A percentile compares a stretch with the other conserved stretches of the same genome.
These are phyloP conservation scores for Pectinophora gossypiella DNA, from an alignment of 1,140 invertebrate species.

Conservation along the genomic window DNA sequence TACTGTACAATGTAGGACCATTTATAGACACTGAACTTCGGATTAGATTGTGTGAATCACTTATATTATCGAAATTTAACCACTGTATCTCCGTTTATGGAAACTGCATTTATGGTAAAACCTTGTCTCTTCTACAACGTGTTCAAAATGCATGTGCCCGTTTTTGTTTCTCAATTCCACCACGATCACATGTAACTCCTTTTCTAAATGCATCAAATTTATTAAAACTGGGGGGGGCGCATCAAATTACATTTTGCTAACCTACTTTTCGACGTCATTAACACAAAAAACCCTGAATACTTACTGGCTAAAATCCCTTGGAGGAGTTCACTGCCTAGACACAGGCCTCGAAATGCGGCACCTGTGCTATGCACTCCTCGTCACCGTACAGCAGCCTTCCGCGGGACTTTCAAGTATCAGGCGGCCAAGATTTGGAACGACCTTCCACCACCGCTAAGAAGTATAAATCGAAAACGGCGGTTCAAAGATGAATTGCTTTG, in stretches of 20 bases:
- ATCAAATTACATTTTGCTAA: neutral
- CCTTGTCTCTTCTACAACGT: neutral
- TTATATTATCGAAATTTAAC: neutral
- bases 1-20: neutral
- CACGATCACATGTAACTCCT: neutral
- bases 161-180: neutral
- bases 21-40: neutral
- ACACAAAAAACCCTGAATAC: neutral
- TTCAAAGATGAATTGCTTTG: too few relatives aligned
- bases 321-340: neutral
- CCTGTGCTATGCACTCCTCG: neutral
- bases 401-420: too few relatives aligned
- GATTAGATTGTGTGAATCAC: neutral
- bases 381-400: neutral
- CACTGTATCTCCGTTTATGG: neutral
- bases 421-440: too few relatives aligned
- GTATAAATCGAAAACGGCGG: too few relatives aligned
- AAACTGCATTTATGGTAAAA: neutral
- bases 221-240: neutral
- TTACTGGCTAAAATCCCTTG: neutral
- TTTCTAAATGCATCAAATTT: neutral
- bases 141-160: neutral
- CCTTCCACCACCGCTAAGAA: too few relatives aligned
- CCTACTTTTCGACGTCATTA: neutral
- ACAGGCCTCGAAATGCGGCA: neutral